Percentiles rank a stretch among this genome's conserved stretches.
phyloP scores from a whole-genome alignment of 1,140 invertebrate genomes.

The Rhizoglyphus robini region DNA sequence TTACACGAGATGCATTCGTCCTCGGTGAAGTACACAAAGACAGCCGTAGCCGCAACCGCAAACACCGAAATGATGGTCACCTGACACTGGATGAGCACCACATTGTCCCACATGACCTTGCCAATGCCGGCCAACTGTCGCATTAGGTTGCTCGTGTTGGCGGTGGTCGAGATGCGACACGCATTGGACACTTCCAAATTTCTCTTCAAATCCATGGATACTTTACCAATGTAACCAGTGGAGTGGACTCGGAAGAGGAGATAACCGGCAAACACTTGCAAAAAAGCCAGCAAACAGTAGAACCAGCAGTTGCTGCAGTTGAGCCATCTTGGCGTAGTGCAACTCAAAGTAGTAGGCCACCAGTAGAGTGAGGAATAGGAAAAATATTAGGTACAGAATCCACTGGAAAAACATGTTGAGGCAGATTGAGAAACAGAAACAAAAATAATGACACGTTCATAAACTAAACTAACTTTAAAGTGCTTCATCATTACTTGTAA shows the following conservation, averaged over 20 bases:
- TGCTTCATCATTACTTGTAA: too few relatives aligned
- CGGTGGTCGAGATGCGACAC: not conserved
- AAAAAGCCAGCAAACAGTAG: not conserved
- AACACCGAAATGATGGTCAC: not conserved
- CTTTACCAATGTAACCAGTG: not conserved
- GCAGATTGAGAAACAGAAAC: too few relatives aligned
- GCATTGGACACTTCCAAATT: constrained; percentile 13
- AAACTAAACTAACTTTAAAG: too few relatives aligned
- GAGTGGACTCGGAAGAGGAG: not conserved
- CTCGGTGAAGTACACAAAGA: too few relatives aligned
- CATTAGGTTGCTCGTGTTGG: not conserved
- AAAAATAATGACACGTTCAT: too few relatives aligned
- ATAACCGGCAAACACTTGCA: constrained; percentile 3
- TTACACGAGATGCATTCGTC: not conserved
- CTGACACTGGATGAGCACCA: not conserved
- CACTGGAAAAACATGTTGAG: not conserved
- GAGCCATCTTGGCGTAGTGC: not conserved
- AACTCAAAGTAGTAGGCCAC: not conserved
- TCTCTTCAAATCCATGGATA: constrained; percentile 12
- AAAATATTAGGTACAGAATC: not conserved
- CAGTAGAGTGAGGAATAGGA: not conserved
- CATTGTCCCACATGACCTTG: not conserved
- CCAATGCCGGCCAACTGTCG: not conserved
- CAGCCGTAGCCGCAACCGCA: not conserved
- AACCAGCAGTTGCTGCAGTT: not conserved